Evolutionary conservation across 2,113 vertebrate species (phyloP), one percentile per base, ranked within the genome.

Genomic region (Fukomys damarensis): DNA sequence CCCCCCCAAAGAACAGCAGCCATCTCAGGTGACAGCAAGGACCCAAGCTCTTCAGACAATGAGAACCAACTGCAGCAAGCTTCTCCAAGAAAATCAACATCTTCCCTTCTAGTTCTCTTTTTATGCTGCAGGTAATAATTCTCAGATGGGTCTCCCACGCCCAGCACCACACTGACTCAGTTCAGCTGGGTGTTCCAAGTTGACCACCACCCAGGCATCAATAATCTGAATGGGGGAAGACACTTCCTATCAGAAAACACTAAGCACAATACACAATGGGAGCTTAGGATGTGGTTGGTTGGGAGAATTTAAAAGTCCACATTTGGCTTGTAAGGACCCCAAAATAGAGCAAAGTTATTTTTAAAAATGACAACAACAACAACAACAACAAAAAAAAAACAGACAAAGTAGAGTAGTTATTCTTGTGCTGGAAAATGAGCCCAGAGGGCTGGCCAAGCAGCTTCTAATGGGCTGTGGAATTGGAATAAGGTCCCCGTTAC

Each of bases 401-500:
- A 59, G 49, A 5, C 41, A 41, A 3, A 59, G 22, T 8, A 72
- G 0, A 38, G 7, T 9, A 56, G 24, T 77, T 76, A 5, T 9
- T 2, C 19, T 7, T 38, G 0, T 5, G 2, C 2, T 17, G 26
- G 28, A 35, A 32, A 4, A 7, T 3, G 6, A 46, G 56, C 46
- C 56, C 46, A 4, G 22, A 14, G 30, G 43, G 52, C 17, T 22
- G 52, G 63, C 88, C 68, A 58, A 12, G 13, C n/a, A 26, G 4
- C 30, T 63, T 22, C 52, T 46, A 14, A 26, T n/a, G 9, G 30
- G 68, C 41, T 43, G 41, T 19, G 41, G n/a, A 20, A 26, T 19
- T 52, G 26, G 41, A 28, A 30, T 11, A 54, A 59, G 26, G 8
- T 11, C 38, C 56, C 59, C n/a, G 4, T 11, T 2, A 41, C 88